phyloP scores from a whole-genome alignment of 2,797 vertebrate species.

The Nothura maculosa region DNA sequence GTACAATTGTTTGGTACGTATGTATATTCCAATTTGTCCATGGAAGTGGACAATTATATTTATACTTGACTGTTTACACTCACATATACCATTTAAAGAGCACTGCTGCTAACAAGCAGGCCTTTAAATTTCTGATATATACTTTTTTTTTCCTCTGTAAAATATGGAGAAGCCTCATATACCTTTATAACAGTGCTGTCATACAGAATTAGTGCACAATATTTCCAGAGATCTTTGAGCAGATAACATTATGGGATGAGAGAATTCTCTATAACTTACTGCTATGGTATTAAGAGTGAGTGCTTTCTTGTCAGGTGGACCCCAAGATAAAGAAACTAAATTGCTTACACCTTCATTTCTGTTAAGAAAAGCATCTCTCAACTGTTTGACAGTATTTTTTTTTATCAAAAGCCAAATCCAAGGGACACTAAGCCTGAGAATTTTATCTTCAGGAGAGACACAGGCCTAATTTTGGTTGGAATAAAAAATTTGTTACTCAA shows the following conservation, averaged over 20 bases:
- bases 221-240: not conserved
- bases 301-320: not conserved
- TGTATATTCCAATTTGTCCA: not conserved
- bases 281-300: not conserved
- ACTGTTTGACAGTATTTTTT: not conserved
- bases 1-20: not conserved
- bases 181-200: not conserved
- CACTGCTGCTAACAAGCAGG: not conserved
- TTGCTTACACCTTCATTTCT: not conserved
- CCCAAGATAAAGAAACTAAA: not conserved
- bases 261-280: not conserved
- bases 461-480: conserved; percentile 12
- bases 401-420: not conserved
- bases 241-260: not conserved
- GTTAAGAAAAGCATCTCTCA: not conserved
- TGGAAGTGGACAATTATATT: not conserved
- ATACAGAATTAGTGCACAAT: not conserved
- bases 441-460: conserved; percentile 28
- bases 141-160: not conserved
- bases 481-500: conserved; percentile 61
- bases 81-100: not conserved
- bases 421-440: conserved; percentile 1
- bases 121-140: not conserved
- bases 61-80: not conserved
- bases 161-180: not conserved